A percentile compares a stretch with the other conserved stretches of the same genome.
These are phyloP conservation scores for Holothuria leucospilota DNA, from an alignment of 53 echinoderm and acorn worm genomes.

Conservation along the genomic window DNA sequence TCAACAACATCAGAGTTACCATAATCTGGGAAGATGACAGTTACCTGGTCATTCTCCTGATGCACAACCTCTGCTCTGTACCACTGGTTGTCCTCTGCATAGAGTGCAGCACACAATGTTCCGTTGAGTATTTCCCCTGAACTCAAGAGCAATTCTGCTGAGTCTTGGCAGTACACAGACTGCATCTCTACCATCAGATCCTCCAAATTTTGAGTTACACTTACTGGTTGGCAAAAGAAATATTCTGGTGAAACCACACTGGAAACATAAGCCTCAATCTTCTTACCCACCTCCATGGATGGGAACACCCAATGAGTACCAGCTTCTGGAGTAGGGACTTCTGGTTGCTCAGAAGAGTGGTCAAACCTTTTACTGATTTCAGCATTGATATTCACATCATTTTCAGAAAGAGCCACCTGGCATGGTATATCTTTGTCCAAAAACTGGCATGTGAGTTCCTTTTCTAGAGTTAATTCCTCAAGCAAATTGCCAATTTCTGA, in stretches of 20 bases:
- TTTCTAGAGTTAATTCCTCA: conserved; percentile 64
- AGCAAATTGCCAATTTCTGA: conserved; percentile 50
- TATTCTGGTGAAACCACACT: conserved; percentile 40
- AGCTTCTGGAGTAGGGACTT: background rate
- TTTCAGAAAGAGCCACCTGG: conserved; percentile 59
- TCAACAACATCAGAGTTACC: conserved; percentile 77
- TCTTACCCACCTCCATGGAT: conserved; percentile 26
- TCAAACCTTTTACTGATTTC: conserved; percentile 57
- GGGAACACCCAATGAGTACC: conserved; percentile 28
- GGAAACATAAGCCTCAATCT: conserved; percentile 42
- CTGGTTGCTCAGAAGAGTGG: background rate
- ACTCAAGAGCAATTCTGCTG: conserved; percentile 17
- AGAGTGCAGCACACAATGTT: conserved; percentile 67
- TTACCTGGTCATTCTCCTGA: conserved; percentile 34
- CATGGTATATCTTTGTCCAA: conserved; percentile 66
- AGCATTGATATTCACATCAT: conserved; percentile 52
- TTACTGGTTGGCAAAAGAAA: conserved; percentile 69
- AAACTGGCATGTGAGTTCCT: conserved; percentile 68
- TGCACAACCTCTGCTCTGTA: conserved; percentile 74
- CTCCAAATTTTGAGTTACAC: conserved; percentile 69
- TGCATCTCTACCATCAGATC: conserved; percentile 64
- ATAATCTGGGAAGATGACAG: conserved; percentile 82
- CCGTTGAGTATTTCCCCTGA: conserved; percentile 10
- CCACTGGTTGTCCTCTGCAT: conserved; percentile 83
- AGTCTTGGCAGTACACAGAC: conserved; percentile 14